A percentile compares a stretch with the other conserved stretches of the same genome.
Conservation (phyloP, 1,140 invertebrate genomes). For the Vollenhovia emeryi region DNA sequence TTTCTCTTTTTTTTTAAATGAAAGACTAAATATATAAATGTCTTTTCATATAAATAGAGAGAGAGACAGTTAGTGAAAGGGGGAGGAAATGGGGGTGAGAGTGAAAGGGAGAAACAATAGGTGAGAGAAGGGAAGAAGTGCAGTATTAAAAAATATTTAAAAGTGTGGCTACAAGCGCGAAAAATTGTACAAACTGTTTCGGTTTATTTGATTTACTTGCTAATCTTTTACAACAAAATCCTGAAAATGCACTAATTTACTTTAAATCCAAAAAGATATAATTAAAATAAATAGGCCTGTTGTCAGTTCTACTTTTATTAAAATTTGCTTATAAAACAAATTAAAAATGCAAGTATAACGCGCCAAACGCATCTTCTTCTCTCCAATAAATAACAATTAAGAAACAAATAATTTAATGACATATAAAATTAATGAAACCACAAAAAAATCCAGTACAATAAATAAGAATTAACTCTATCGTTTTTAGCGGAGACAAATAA, state of each 20-base stretch:
- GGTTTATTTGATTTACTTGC: neutral
- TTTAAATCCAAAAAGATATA: neutral
- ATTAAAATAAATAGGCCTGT: neutral
- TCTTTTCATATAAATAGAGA: neutral
- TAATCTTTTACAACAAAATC: neutral
- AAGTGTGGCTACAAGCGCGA: no score
- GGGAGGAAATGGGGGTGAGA: neutral
- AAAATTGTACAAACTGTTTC: neutral
- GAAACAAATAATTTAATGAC: no score
- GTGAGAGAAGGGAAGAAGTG: neutral
- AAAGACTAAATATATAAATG: neutral
- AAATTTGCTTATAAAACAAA: neutral
- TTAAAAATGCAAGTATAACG: no score
- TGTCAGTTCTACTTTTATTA: neutral
- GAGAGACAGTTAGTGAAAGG: neutral
- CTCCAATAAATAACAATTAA: no score
- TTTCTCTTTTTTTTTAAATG: neutral
- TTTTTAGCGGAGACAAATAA: no score
- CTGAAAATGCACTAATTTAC: neutral
- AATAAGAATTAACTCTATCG: no score
- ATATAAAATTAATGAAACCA: no score
- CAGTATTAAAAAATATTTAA: no score
- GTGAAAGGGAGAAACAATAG: neutral
- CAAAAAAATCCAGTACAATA: no score
- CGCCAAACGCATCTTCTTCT: no score